Percentiles rank a stretch among this genome's conserved stretches.
These are phyloP conservation scores for Serranochromis macrocephalus DNA, from an alignment of 2,113 vertebrate genomes.

Conservation along the genomic window DNA sequence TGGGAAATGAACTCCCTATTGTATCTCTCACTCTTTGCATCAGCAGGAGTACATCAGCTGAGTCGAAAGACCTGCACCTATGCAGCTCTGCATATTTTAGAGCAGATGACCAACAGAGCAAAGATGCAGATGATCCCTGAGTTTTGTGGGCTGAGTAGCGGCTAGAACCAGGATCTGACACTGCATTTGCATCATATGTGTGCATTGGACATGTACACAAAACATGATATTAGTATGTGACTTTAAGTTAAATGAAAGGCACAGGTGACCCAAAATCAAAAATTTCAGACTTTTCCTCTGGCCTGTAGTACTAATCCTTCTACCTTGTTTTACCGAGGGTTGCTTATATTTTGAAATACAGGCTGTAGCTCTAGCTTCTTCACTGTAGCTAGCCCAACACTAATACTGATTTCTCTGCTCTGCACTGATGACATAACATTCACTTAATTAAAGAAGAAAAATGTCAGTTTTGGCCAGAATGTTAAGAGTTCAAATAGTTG, in stretches of 20 bases:
- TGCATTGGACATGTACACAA: neutral
- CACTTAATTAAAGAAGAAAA: neutral
- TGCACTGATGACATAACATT: neutral
- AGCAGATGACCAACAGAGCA: neutral
- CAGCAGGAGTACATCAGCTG: neutral
- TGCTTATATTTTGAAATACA: neutral
- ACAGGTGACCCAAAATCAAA: neutral
- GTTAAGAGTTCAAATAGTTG: neutral
- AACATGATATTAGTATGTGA: neutral
- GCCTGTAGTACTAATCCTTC: neutral
- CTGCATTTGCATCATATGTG: neutral
- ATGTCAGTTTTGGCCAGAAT: neutral
- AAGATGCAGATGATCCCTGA: neutral
- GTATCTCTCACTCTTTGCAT: neutral
- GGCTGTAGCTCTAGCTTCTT: neutral
- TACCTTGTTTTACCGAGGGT: neutral
- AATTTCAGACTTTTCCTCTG: neutral
- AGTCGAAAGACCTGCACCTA: neutral
- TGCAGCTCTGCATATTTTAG: neutral
- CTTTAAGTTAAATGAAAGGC: neutral
- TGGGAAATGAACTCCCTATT: neutral
- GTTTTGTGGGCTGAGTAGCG: neutral
- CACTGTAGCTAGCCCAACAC: neutral
- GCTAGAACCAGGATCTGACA: neutral
- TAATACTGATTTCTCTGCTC: neutral